Evolutionary conservation across 2,888 invertebrate genomes (phyloP).

Genomic region (Physocephala rufipes): DNA sequence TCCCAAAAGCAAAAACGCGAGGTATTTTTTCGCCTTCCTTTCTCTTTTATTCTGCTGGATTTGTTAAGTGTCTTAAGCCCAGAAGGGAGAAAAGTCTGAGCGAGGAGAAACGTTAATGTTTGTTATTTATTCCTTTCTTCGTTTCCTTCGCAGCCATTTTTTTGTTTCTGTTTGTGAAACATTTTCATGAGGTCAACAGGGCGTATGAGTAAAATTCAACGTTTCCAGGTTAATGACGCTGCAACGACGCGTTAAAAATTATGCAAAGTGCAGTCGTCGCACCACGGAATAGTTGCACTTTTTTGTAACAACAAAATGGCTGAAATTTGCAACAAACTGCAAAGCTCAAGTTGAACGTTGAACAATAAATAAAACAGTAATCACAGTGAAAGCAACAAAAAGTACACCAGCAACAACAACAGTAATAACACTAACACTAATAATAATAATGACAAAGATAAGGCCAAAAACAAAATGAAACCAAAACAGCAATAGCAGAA

Average conservation of each 20-base stretch:
- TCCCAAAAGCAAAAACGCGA: not conserved
- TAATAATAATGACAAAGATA: conserved; percentile 17
- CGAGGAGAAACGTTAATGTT: too few species aligned
- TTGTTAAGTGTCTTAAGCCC: too few species aligned
- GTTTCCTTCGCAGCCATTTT: too few species aligned
- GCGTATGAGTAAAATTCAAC: conserved; percentile 46
- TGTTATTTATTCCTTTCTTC: too few species aligned
- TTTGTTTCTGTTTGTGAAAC: conserved; percentile 42
- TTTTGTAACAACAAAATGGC: conserved; percentile 25
- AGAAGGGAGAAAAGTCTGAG: too few species aligned
- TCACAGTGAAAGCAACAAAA: conserved; percentile 21
- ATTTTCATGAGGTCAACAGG: conserved; percentile 50
- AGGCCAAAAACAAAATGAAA: not conserved
- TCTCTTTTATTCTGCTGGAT: too few species aligned
- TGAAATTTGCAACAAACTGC: not conserved
- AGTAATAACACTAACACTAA: conserved; percentile 18
- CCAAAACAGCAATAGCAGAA: conserved; percentile 4
- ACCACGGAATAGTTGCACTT: conserved; percentile 43
- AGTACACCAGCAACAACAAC: not conserved
- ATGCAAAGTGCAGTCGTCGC: conserved; percentile 41
- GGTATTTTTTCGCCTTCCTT: not conserved
- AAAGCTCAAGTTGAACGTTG: too few species aligned
- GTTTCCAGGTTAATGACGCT: conserved; percentile 50
- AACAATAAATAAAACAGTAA: conserved; percentile 7
- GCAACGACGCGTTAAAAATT: conserved; percentile 47